These are phyloP conservation scores for Cacatua alba DNA, from an alignment of 2,113 vertebrate genomes.

Conservation along the genomic window DNA sequence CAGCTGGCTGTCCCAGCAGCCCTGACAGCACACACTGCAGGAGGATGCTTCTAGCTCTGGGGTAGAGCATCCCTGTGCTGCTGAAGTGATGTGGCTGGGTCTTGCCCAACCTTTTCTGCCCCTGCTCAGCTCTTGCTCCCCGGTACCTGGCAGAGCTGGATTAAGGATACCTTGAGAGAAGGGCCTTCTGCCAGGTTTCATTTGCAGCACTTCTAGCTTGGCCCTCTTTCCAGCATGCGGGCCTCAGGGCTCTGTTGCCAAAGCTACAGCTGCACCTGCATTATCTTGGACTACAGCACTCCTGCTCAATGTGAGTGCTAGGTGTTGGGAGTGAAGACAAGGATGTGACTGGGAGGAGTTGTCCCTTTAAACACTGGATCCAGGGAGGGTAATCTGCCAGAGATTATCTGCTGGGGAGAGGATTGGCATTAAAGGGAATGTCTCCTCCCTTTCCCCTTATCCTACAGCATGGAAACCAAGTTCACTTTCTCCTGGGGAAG, in stretches of 20 bases:
- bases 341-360: neutral
- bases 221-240: fast-evolving
- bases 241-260: neutral
- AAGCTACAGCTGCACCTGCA: fast-evolving
- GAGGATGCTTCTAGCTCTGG: neutral
- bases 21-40: neutral
- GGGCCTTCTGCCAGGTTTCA: neutral
- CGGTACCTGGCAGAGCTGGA: neutral
- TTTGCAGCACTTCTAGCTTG: neutral
- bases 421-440: constrained; percentile 41
- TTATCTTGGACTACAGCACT: fast-evolving
- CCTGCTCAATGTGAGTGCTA: fast-evolving
- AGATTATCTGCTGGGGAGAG: constrained; percentile 51
- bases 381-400: constrained; percentile 38
- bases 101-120: neutral
- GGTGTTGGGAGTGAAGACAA: neutral
- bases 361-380: constrained; percentile 17
- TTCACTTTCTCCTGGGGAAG: neutral
- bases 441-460: neutral
- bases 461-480: neutral
- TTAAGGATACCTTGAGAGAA: neutral
- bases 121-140: neutral
- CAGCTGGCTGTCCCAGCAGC: neutral
- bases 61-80: neutral
- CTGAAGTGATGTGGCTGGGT: fast-evolving